Evolutionary conservation across 2,888 invertebrate genomes (phyloP), one percentile per base, ranked within the genome.

Genomic region (Microplitis deprimator): DNA sequence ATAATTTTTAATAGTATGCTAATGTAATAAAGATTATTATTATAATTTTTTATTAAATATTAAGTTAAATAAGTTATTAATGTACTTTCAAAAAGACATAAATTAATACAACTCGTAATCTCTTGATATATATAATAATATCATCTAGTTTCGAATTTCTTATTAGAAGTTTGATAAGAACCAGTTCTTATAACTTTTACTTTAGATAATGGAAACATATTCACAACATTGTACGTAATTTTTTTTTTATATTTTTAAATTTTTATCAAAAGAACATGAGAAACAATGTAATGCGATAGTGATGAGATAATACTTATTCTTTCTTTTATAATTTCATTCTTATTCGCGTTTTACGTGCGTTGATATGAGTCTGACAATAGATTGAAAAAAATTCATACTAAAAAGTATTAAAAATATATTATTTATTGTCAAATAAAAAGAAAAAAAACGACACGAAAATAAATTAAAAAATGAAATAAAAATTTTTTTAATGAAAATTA

Each of bases 221-320:
- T 50, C 13, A 4, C 29, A 29, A 29, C 29, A 8, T 50, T 50
- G 50, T 50, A 41, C 41, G 29, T 0, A 1, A 29, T 4, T 29
- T 29, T 29, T 29, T 29, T 29, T 29, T 29, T 29, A 29, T 29
- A 29, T 29, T 29, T 29, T 29, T 29, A 29, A 29, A 29, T 29
- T 29, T 29, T 29, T 29, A 29, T 29, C 5, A n/a, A 50, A 39
- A 50, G 69, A 50, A 13, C n/a, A 61, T 16, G 13, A 61, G n/a
- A 59, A 59, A 59, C 8, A 59, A 41, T 16, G 20, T 17, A 69
- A 69, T 50, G 20, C 41, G 69, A 50, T 20, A 69, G 69, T 69
- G 69, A 69, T 50, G 69, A 6, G 50, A 17, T 10, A 61, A 10
- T 20, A 50, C 50, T 50, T 41, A 5, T 41, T 29, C 29, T 29